Conservation (phyloP, 2,888 invertebrate genomes). For the Halictus ligatus region DNA sequence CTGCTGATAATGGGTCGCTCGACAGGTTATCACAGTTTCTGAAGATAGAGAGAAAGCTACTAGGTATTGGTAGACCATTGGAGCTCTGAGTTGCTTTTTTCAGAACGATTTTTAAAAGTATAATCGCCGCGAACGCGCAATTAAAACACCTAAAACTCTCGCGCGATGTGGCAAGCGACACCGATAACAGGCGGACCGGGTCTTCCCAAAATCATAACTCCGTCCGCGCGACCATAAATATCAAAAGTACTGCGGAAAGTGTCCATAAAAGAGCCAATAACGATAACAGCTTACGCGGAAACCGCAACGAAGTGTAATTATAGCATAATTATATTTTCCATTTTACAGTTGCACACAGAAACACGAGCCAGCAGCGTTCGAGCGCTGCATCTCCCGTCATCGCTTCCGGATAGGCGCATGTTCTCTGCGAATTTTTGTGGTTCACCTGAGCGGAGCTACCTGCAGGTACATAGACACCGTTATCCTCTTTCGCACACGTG, state of each 20-base stretch:
- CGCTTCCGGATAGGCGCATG: not conserved
- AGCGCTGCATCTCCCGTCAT: not conserved
- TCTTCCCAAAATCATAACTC: not conserved
- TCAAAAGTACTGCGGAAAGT: not conserved
- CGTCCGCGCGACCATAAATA: not conserved
- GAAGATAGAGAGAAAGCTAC: no score
- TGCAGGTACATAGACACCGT: not conserved
- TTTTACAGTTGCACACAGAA: not conserved
- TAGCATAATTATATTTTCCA: conserved; percentile 6
- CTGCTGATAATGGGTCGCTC: no score
- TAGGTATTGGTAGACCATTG: no score
- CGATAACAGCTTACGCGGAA: not conserved
- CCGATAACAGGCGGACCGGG: not conserved
- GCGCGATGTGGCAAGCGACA: not conserved
- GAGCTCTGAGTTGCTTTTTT: no score
- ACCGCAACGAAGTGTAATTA: not conserved
- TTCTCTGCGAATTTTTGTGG: not conserved
- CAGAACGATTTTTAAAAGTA: no score
- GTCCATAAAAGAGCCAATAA: not conserved
- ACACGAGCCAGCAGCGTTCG: not conserved
- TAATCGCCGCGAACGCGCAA: not conserved
- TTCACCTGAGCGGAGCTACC: not conserved
- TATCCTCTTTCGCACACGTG: not conserved
- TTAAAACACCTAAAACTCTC: not conserved
- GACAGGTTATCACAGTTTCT: no score